Evolutionary conservation across 2,113 vertebrate genomes (phyloP).

Genomic region (Numida meleagris): DNA sequence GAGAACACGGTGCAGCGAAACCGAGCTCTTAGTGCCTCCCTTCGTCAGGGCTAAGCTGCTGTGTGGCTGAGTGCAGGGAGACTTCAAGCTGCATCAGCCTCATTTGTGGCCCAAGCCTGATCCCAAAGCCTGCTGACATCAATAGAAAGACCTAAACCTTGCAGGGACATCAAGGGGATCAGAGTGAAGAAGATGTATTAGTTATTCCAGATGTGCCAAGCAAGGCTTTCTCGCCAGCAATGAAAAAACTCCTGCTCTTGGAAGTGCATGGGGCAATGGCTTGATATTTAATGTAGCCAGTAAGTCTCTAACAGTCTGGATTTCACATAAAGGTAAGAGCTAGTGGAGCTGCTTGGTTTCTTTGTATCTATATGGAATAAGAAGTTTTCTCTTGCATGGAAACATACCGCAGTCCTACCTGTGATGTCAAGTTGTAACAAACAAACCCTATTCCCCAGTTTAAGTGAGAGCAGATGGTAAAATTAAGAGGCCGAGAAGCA

Average conservation of each 20-base stretch:
- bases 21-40: neutral
- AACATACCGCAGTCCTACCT: accelerated
- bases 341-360: neutral
- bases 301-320: neutral
- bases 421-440: neutral
- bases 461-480: neutral
- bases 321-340: neutral
- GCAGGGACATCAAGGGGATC: accelerated
- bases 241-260: neutral
- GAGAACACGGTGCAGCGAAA: accelerated
- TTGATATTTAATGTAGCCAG: neutral
- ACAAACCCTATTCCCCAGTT: accelerated
- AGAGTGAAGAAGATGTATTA: neutral
- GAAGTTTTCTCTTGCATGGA: neutral
- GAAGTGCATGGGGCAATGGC: neutral
- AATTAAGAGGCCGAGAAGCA: neutral
- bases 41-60: neutral
- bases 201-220: neutral
- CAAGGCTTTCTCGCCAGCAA: no score
- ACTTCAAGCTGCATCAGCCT: neutral
- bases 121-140: neutral
- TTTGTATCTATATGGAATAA: neutral
- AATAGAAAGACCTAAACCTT: accelerated
- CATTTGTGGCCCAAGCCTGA: neutral
- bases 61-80: neutral